Conservation (phyloP, 2,797 vertebrate genomes). For the Etheostoma perlongum region DNA sequence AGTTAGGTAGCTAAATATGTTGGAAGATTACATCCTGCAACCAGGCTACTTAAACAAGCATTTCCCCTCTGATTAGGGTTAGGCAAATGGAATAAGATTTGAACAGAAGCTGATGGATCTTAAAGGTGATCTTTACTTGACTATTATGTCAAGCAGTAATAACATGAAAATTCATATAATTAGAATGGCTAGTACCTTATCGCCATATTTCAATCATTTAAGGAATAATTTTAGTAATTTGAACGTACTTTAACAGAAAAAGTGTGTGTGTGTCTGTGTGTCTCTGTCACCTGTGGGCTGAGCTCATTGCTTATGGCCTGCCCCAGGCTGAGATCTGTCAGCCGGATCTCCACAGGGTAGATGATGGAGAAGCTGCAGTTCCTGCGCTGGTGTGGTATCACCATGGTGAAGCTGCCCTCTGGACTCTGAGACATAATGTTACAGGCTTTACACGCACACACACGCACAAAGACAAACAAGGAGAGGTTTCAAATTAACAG, state of each 20-base stretch:
- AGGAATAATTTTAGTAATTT: background rate
- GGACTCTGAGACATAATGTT: constrained; percentile 97
- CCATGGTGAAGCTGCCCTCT: constrained; percentile 94
- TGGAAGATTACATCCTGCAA: background rate
- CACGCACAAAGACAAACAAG: constrained; percentile 19
- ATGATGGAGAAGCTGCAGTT: constrained; percentile 99
- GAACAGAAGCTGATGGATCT: background rate
- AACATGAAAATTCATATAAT: background rate
- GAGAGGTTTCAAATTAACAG: constrained; percentile 63
- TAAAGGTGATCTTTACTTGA: background rate
- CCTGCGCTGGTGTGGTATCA: constrained; percentile 91
- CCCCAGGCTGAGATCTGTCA: constrained; percentile 92
- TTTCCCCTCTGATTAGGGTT: background rate
- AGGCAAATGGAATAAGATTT: background rate
- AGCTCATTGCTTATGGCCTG: constrained; percentile 84
- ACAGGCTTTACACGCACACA: constrained; percentile 85
- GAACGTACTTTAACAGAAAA: background rate
- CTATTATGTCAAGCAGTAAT: background rate
- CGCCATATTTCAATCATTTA: background rate
- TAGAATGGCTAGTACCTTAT: background rate
- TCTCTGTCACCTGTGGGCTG: constrained; percentile 68
- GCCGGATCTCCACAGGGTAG: constrained; percentile 93
- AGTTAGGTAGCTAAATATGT: background rate
- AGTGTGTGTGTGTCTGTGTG: background rate
- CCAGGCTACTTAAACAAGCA: background rate